phyloP scores from a whole-genome alignment of 2,113 vertebrate species.

The Megaceryle maxima region DNA sequence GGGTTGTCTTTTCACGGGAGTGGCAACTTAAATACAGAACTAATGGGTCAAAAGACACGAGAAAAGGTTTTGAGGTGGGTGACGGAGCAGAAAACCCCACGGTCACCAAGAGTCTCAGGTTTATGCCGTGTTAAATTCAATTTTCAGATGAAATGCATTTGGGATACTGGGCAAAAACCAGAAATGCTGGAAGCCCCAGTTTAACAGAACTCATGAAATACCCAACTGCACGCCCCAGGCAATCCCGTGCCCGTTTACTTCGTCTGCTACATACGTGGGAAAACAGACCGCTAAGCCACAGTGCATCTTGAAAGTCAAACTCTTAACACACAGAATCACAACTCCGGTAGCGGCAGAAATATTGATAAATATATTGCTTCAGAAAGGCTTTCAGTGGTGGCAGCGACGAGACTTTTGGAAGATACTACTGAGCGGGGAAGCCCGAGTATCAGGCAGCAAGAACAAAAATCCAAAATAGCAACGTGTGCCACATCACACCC shows the following conservation, averaged over 20 bases:
- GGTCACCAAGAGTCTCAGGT: background rate
- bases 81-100: background rate
- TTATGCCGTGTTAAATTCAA: background rate
- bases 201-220: rapidly evolving
- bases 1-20: background rate
- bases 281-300: background rate
- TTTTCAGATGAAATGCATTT: background rate
- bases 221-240: background rate
- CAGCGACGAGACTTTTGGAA: background rate
- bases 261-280: rapidly evolving
- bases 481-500: background rate
- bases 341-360: background rate
- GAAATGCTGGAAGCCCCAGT: background rate
- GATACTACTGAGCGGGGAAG: background rate
- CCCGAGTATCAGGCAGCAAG: background rate
- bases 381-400: background rate
- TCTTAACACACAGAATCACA: too few species aligned
- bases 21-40: background rate
- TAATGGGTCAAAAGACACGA: background rate
- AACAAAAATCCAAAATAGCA: background rate
- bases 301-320: rapidly evolving
- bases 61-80: background rate
- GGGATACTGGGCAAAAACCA: background rate
- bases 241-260: background rate
- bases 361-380: background rate